Evolutionary conservation across 1,140 invertebrate species (phyloP), one percentile per base, ranked within the genome.

Genomic region (Ostrea denselamellosa): DNA sequence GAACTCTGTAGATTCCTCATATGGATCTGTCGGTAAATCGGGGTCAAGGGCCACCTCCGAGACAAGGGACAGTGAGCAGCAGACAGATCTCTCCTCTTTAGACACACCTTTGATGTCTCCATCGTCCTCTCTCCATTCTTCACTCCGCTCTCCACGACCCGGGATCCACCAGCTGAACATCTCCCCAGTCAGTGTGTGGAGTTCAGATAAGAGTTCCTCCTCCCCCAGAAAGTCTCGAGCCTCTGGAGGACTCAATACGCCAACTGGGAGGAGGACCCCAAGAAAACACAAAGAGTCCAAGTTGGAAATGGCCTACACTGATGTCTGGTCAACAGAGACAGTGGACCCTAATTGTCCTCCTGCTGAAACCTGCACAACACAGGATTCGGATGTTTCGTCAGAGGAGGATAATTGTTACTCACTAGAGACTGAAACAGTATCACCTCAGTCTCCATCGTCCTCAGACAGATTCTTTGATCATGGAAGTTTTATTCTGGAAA

Each of bases 121-220:
- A 65, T 54, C 81, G 22, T 85, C 83, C 19, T 62, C 83, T 28
- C 28, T 85, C 7, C 68, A 77, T 77, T 83, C 82, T 19, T 83
- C 82, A 25, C 53, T 83, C 44, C 52, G 83, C 17, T 85, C 83
- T 17, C 83, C 83, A 62, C 87, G 87, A 89, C 87, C 4, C 44
- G 77, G 19, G 85, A 83, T 17, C 52, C 62, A 54, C 53, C 82
- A 71, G 51, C 85, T 92, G 53, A 71, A 85, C 54, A 81, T 87
- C n/a, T 91, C 91, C 65, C 92, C 93, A 53, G 14, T 93, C 17
- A 90, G 89, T 89, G 83, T 92, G 0, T 92, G 91, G 91, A 92
- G 88, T 56, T 91, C 90, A n/a, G 92, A 93, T 34, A 89, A 88
- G 54, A 86, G 83, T 22, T 88, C 88, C 83, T 87, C 88, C 28